A percentile compares a stretch with the other conserved stretches of the same genome.
phyloP scores from a whole-genome alignment of 2,113 vertebrate species.

The Ammodytes dubius region DNA sequence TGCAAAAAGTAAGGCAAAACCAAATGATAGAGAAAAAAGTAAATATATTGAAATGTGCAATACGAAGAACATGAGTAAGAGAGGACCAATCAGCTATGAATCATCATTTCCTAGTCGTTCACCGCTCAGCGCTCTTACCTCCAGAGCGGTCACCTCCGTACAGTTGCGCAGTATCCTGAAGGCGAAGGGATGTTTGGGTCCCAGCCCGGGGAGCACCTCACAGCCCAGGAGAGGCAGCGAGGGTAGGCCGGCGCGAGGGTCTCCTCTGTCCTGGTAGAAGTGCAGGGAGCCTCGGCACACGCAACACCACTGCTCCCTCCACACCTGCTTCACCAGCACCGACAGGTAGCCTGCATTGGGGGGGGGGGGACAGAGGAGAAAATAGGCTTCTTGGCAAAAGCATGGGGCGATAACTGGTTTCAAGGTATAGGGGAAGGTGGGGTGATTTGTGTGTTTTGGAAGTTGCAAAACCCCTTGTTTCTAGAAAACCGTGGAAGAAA shows the following conservation, averaged over 20 bases:
- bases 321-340: conserved; percentile 93
- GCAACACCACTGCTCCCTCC: conserved; percentile 96
- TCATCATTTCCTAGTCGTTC: too few relatives aligned
- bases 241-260: conserved; percentile 86
- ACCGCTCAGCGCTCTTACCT: conserved; percentile 81
- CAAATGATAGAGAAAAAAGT: too few relatives aligned
- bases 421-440: too few relatives aligned
- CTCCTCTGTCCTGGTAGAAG: conserved; percentile 90
- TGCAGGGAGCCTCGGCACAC: conserved; percentile 90
- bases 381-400: background rate
- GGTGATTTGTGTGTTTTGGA: too few relatives aligned
- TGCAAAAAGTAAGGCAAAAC: too few relatives aligned
- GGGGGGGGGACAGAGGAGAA: background rate
- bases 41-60: too few relatives aligned
- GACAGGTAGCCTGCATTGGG: conserved; percentile 88
- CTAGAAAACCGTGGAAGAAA: too few relatives aligned
- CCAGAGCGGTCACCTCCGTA: conserved; percentile 89
- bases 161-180: conserved; percentile 90
- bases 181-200: conserved; percentile 95
- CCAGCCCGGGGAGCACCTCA: conserved; percentile 92
- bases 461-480: too few relatives aligned
- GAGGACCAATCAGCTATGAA: background rate
- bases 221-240: conserved; percentile 89
- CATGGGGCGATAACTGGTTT: too few relatives aligned
- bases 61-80: background rate